Percentiles rank a stretch among this genome's conserved stretches.
phyloP scores from a whole-genome alignment of 2,797 vertebrate species.

The Pelobates cultripes region DNA sequence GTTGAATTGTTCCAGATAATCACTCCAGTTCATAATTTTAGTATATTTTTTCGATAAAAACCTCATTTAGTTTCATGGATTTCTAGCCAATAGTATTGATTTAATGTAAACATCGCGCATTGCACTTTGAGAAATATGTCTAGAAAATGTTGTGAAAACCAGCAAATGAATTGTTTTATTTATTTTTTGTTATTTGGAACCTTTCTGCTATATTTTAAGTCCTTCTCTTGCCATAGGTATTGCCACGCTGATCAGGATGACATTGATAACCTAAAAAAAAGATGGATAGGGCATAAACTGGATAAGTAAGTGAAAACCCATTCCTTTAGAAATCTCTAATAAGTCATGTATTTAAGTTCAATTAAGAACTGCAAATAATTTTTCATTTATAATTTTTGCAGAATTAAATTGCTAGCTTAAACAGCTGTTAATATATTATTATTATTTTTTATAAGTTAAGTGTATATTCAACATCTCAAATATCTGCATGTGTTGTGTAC shows the following conservation, averaged over 20 bases:
- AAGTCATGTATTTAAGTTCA: conserved; percentile 3
- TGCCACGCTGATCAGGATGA: conserved; percentile 56
- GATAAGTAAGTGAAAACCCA: conserved; percentile 51
- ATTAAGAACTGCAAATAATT: not conserved
- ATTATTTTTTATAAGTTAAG: not conserved
- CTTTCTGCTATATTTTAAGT: conserved; percentile 46
- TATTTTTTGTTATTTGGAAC: conserved; percentile 35
- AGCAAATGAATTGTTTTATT: not conserved
- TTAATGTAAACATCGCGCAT: conserved; percentile 31
- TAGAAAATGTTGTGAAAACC: conserved; percentile 13
- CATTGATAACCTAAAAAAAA: conserved; percentile 56
- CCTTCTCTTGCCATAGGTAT: conserved; percentile 53
- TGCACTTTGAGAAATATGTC: conserved; percentile 11
- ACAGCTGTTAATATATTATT: not conserved
- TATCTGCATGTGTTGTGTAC: not conserved
- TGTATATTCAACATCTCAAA: not conserved
- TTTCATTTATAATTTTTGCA: not conserved
- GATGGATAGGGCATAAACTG: conserved; percentile 57
- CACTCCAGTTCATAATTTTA: not conserved
- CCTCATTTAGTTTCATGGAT: not conserved
- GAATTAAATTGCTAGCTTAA: not conserved
- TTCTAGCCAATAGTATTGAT: conserved; percentile 12
- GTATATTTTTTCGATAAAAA: too few species aligned
- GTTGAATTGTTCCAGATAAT: not conserved
- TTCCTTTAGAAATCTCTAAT: conserved; percentile 20